A percentile compares a stretch with the other conserved stretches of the same genome.
These are phyloP conservation scores for Temnothorax nylanderi DNA, from an alignment of 1,140 invertebrate species.

Conservation along the genomic window DNA sequence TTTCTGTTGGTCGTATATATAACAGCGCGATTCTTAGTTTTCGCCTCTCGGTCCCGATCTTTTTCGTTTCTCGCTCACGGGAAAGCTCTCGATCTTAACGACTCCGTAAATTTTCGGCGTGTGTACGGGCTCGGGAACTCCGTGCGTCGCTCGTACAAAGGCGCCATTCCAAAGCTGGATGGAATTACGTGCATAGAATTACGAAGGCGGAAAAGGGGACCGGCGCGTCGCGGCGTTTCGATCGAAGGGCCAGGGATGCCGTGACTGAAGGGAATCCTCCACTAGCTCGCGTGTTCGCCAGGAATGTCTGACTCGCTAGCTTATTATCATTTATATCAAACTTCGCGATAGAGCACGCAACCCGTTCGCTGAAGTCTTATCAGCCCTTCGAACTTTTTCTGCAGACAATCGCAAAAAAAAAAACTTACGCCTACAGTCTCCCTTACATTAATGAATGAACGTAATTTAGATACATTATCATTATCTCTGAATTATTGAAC, in stretches of 20 bases:
- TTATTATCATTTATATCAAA: constrained; percentile 62
- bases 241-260: constrained; percentile 49
- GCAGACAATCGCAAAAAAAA: constrained; percentile 9
- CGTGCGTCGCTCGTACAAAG: constrained; percentile 53
- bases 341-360: constrained; percentile 43
- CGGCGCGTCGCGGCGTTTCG: constrained; percentile 13
- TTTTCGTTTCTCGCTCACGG: constrained; percentile 36
- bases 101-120: constrained; percentile 56
- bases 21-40: constrained; percentile 27
- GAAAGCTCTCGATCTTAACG: constrained; percentile 53
- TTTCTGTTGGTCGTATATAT: constrained; percentile 11
- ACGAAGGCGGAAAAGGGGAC: constrained; percentile 53
- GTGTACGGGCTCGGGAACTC: constrained; percentile 21
- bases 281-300: constrained; percentile 32
- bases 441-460: background rate
- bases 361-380: background rate
- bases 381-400: constrained; percentile 20
- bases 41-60: constrained; percentile 17
- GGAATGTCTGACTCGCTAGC: constrained; percentile 48
- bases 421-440: background rate
- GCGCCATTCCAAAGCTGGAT: constrained; percentile 65
- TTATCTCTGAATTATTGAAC: background rate
- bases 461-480: background rate
- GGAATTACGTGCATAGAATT: constrained; percentile 73
- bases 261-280: constrained; percentile 25